Evolutionary conservation across 2,113 vertebrate species (phyloP), one percentile per base, ranked within the genome.

Genomic region (Verasper variegatus): DNA sequence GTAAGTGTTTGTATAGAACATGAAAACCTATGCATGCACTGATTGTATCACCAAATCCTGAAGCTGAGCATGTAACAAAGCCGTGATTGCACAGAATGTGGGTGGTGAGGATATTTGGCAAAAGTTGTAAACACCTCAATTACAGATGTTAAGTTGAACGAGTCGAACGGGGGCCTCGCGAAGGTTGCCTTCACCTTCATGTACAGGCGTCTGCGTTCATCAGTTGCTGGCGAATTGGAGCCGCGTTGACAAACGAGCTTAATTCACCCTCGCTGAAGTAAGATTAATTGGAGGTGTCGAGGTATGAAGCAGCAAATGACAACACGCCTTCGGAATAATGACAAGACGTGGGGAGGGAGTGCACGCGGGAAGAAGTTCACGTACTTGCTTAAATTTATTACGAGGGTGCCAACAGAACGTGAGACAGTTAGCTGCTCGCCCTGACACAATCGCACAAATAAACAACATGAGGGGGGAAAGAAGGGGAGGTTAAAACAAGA

Each of bases 261-360:
- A 86, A 92, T 91, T 92, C 91, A 90, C 87, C 88, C 67, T 81
- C 77, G 27, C 73, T 86, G 79, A 92, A 92, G 89, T 87, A 90
- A 89, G 91, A 92, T 92, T 92, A 92, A 92, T 93, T 92, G 89
- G 83, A 91, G 85, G 90, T 92, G 89, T 92, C 78, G 86, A 89
- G 81, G 88, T 91, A 92, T 91, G 91, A 92, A 92, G 88, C 83
- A 82, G 85, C 84, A 91, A 91, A 92, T 93, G 88, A 92, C 89
- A 92, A 84, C 73, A 73, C 69, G 86, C 59, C 85, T 92, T 91
- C 87, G 81, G 86, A 92, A 92, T 91, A 92, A 90, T 87, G 89
- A 90, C 88, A 81, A 86, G 79, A 67, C 56, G 77, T 75, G 83
- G 37, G 23, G 47, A 76, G 58, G 64, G 71, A 79, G 73, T 52